Conservation (phyloP, 2,113 vertebrate species). For the Hemiprocne comata region DNA sequence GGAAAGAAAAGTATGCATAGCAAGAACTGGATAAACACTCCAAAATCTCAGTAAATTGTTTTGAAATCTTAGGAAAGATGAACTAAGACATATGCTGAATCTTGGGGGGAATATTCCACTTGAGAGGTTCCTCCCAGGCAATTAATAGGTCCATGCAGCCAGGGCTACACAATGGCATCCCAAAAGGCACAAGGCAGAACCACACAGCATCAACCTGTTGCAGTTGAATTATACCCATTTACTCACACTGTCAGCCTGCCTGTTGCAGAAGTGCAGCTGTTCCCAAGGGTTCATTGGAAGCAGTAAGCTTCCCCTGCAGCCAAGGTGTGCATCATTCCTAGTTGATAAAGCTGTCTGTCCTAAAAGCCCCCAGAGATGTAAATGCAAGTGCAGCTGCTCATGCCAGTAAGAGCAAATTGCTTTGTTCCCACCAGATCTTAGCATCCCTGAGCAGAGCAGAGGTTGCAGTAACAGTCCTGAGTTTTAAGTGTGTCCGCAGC, state of each 20-base stretch:
- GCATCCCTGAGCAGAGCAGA: background rate
- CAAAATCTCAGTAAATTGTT: background rate
- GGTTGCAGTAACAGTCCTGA: background rate
- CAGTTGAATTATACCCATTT: background rate
- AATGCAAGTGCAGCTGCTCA: background rate
- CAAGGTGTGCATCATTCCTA: accelerated
- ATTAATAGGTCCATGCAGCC: background rate
- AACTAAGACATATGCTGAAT: background rate
- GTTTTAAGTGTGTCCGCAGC: background rate
- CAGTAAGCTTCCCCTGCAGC: accelerated
- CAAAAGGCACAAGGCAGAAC: background rate
- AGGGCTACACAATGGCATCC: background rate
- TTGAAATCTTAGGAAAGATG: background rate
- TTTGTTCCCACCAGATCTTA: background rate
- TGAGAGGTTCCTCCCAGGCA: background rate
- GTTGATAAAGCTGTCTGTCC: background rate
- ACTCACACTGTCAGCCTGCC: background rate
- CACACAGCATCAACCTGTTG: background rate
- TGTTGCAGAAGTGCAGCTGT: background rate
- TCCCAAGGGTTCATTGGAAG: background rate
- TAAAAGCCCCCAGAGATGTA: background rate
- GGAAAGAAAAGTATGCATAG: background rate
- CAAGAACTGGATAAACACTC: background rate
- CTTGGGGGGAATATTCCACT: background rate
- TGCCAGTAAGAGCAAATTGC: background rate